A percentile compares a stretch with the other conserved stretches of the same genome.
phyloP scores from a whole-genome alignment of 2,797 vertebrate genomes.

The Lepilemur ruficaudatus region DNA sequence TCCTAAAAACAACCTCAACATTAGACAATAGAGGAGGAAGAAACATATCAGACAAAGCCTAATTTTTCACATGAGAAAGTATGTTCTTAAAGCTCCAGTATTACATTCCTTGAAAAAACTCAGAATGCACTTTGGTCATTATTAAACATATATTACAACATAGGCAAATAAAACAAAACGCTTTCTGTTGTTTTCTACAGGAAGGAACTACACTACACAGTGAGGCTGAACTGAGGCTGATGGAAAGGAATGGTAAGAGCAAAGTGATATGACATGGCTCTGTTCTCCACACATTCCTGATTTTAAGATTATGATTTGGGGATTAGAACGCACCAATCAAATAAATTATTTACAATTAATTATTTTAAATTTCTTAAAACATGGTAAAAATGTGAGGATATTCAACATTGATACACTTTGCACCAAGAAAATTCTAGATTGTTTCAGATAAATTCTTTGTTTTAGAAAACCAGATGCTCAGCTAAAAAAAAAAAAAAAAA shows the following conservation, averaged over 20 bases:
- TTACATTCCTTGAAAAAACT: slow-evolving; percentile 89
- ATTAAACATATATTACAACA: slow-evolving; percentile 84
- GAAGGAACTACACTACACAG: slow-evolving; percentile 84
- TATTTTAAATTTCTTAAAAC: slow-evolving; percentile 63
- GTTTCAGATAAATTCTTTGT: slow-evolving; percentile 66
- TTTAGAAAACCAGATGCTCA: slow-evolving; percentile 66
- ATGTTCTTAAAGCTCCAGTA: slow-evolving; percentile 88
- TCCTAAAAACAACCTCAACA: slow-evolving; percentile 85
- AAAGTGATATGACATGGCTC: slow-evolving; percentile 50
- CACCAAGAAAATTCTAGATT: slow-evolving; percentile 62
- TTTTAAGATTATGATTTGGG: slow-evolving; percentile 50
- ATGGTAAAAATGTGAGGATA: slow-evolving; percentile 63
- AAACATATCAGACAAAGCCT: slow-evolving; percentile 81
- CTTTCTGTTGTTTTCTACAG: slow-evolving; percentile 80
- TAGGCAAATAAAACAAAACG: slow-evolving; percentile 85
- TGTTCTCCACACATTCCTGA: slow-evolving; percentile 67
- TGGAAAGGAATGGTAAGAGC: slow-evolving; percentile 65
- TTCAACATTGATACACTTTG: slow-evolving; percentile 65
- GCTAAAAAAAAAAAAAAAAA: slow-evolving; percentile 29
- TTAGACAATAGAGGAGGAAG: slow-evolving; percentile 84
- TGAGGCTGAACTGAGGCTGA: slow-evolving; percentile 71
- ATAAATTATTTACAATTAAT: slow-evolving; percentile 63
- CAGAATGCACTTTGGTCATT: slow-evolving; percentile 96
- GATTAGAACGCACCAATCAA: slow-evolving; percentile 68
- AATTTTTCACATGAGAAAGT: slow-evolving; percentile 87